These are phyloP conservation scores for Achroia grisella DNA, from an alignment of 1,140 invertebrate genomes.

Conservation along the genomic window DNA sequence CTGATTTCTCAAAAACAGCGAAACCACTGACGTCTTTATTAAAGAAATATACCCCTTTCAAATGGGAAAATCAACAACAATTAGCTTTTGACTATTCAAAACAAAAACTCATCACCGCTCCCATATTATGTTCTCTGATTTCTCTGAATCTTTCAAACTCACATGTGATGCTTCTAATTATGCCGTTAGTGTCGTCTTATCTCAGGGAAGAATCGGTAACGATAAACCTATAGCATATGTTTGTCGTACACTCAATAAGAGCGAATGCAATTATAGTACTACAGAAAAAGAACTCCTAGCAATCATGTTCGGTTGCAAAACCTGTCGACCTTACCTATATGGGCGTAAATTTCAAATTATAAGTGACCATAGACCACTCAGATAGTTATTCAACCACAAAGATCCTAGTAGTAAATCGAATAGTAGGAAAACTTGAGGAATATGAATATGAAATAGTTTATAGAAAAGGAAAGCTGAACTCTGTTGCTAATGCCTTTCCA, in stretches of 20 bases:
- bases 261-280: slow-evolving; percentile 8
- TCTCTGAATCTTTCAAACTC: slow-evolving; percentile 19
- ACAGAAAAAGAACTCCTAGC: neutral
- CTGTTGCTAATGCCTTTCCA: slow-evolving; percentile 5
- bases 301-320: slow-evolving; percentile 10
- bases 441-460: slow-evolving; percentile 3
- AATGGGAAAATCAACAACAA: slow-evolving; percentile 6
- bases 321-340: slow-evolving; percentile 7
- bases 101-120: no score
- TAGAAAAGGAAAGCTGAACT: slow-evolving; percentile 4
- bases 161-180: slow-evolving; percentile 26
- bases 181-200: slow-evolving; percentile 25
- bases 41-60: slow-evolving; percentile 11
- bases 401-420: slow-evolving; percentile 9
- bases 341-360: slow-evolving; percentile 4
- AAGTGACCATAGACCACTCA: neutral
- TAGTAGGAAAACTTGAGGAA: slow-evolving; percentile 1
- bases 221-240: slow-evolving; percentile 18
- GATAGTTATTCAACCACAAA: slow-evolving; percentile 1
- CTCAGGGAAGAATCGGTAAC: slow-evolving; percentile 20
- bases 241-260: slow-evolving; percentile 10
- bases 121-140: slow-evolving; percentile 21
- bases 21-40: no score
- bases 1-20: no score
- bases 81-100: slow-evolving; percentile 11